Conservation (phyloP, 2,113 vertebrate genomes). For the Aleadryas rufinucha region DNA sequence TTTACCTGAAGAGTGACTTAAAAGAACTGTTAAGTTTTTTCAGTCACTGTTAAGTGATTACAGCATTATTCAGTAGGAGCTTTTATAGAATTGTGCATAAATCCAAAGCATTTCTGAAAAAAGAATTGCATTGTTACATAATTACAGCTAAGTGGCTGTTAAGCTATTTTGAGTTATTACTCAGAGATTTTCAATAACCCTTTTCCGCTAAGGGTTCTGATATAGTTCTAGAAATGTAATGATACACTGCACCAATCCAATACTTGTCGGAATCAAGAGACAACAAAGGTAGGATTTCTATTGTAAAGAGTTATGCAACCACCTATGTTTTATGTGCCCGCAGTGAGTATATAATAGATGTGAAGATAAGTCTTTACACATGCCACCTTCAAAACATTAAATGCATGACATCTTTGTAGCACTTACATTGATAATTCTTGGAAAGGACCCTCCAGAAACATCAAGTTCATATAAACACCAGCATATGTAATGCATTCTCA, state of each 20-base stretch:
- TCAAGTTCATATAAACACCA: not conserved
- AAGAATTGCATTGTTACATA: not conserved
- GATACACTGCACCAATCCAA: not conserved
- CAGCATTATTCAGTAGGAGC: not conserved
- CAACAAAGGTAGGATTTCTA: not conserved
- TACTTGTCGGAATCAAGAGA: not conserved
- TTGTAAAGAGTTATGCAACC: not conserved
- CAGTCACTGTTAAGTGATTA: not conserved
- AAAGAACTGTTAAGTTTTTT: not conserved
- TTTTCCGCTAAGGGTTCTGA: not conserved
- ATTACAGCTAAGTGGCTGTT: not conserved
- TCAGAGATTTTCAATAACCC: not conserved
- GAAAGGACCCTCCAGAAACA: not conserved
- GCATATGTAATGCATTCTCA: not conserved
- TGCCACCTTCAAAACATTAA: not conserved
- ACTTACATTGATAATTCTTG: not conserved
- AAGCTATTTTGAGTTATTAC: not conserved
- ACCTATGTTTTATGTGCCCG: not conserved
- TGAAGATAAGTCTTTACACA: not conserved
- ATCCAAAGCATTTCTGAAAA: not conserved
- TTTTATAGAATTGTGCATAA: not conserved
- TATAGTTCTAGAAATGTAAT: not conserved
- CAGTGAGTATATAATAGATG: not conserved
- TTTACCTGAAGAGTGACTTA: not conserved
- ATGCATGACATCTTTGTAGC: not conserved